Conservation (phyloP, 2,888 invertebrate species). For the Salticus scenicus region DNA sequence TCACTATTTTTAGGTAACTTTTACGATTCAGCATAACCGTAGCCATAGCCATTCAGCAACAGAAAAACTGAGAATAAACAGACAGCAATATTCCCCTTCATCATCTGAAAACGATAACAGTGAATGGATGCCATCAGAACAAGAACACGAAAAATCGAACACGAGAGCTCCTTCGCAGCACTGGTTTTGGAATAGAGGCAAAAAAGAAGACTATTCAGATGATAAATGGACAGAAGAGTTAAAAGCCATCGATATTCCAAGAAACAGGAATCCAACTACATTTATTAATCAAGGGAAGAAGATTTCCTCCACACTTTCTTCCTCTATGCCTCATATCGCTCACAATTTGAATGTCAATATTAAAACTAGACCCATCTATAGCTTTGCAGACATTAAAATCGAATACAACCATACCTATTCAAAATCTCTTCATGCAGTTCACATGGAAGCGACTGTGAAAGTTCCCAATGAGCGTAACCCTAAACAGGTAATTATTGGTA, state of each 20-base stretch:
- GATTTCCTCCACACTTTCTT: neutral
- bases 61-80: neutral
- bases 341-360: constrained; percentile 8
- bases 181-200: neutral
- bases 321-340: neutral
- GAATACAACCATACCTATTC: constrained; percentile 34
- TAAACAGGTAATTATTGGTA: neutral
- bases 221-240: constrained; percentile 6
- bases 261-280: neutral
- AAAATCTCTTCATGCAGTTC: neutral
- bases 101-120: neutral
- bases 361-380: neutral
- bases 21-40: neutral
- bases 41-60: neutral
- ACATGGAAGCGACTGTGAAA: neutral
- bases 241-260: neutral
- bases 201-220: neutral
- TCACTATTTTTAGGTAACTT: neutral
- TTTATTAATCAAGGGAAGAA: neutral
- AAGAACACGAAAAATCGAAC: neutral
- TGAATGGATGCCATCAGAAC: neutral
- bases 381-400: neutral
- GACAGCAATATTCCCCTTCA: neutral
- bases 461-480: neutral
- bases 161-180: neutral